Conservation (phyloP, 2,113 vertebrate species). For the Benitochromis conjunctus region DNA sequence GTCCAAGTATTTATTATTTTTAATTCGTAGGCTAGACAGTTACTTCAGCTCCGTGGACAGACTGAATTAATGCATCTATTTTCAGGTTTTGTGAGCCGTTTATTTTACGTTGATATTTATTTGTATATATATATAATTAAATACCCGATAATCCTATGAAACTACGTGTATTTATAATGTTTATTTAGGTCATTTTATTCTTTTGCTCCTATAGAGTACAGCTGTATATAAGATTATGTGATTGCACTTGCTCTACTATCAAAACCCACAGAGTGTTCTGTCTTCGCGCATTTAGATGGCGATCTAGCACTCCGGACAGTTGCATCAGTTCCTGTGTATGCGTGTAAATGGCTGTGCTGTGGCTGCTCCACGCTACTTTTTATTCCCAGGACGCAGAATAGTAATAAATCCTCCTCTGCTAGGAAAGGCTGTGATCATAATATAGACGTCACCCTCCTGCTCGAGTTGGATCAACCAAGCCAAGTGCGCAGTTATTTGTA, state of each 20-base stretch:
- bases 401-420: constrained; percentile 52
- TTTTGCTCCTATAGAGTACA: accelerated
- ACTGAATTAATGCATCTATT: not conserved
- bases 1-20: not conserved
- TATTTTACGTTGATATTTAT: not conserved
- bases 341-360: constrained; percentile 30
- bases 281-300: not conserved
- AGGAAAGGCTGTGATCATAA: constrained; percentile 61
- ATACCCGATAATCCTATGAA: not conserved
- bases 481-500: constrained; percentile 77
- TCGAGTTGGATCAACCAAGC: constrained; percentile 56
- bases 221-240: not conserved
- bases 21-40: not conserved
- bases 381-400: constrained; percentile 51
- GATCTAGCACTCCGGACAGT: constrained; percentile 12
- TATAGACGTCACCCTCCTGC: constrained; percentile 76
- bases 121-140: not conserved
- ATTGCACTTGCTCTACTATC: not conserved
- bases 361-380: constrained; percentile 46
- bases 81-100: not conserved
- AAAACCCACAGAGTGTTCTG: not conserved
- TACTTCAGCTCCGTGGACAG: not conserved
- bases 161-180: not conserved
- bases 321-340: constrained; percentile 61
- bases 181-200: not conserved